A percentile compares a stretch with the other conserved stretches of the same genome.
Conservation (phyloP, 1,140 invertebrate species). For the Anthonomus grandis region DNA sequence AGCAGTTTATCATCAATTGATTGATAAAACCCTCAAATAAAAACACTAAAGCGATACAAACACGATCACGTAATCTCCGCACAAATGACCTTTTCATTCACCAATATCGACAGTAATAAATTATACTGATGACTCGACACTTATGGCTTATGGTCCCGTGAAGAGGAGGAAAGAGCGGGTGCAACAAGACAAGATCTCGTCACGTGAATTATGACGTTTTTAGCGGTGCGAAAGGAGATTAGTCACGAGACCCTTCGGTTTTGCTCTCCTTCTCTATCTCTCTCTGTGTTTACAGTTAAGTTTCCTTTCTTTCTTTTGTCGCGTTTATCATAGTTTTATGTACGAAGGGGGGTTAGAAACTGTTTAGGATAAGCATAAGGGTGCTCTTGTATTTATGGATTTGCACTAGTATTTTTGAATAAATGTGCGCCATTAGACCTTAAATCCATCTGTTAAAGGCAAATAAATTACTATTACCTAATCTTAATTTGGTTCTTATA, state of each 20-base stretch:
- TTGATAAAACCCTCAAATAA: neutral
- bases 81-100: conserved; percentile 15
- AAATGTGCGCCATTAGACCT: no score
- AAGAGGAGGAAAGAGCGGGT: conserved; percentile 9
- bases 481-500: no score
- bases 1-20: no score
- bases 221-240: conserved; percentile 28
- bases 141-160: no score
- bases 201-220: conserved; percentile 31
- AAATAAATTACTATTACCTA: no score
- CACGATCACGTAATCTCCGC: neutral
- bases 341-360: neutral
- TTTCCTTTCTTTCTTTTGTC: conserved; percentile 2
- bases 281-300: neutral
- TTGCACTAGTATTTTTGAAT: no score
- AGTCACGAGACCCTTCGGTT: conserved; percentile 26
- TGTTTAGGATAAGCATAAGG: no score
- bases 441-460: no score
- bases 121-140: conserved; percentile 25
- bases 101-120: conserved; percentile 17
- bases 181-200: conserved; percentile 28
- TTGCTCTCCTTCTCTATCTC: conserved; percentile 12
- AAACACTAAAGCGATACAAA: conserved; percentile 9
- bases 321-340: neutral
- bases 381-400: neutral